Percentiles rank a stretch among this genome's conserved stretches.
These are phyloP conservation scores for Aplysia californica DNA, from an alignment of 1,140 invertebrate species.

Conservation along the genomic window DNA sequence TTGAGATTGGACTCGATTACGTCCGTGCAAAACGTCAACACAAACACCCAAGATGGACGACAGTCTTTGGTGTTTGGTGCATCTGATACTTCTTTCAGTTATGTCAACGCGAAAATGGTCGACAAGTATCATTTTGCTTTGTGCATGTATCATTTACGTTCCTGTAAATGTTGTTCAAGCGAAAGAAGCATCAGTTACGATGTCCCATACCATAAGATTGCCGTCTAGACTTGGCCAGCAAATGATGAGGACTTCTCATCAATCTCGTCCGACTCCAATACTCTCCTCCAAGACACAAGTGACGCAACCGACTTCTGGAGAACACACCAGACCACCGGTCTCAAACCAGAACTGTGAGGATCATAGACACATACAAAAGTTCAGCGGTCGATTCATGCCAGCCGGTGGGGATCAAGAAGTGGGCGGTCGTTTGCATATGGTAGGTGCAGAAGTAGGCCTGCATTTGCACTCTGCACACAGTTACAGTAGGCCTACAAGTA, in stretches of 20 bases:
- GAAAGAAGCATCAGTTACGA: not conserved
- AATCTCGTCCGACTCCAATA: too few species aligned
- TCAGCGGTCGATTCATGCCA: slow-evolving; percentile 22
- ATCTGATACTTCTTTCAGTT: not conserved
- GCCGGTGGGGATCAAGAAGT: slow-evolving; percentile 25
- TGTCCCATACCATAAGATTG: not conserved
- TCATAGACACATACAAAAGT: not conserved
- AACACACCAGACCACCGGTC: not conserved
- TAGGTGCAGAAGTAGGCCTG: too few species aligned
- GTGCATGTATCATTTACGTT: not conserved
- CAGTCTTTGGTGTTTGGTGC: not conserved
- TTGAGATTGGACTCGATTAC: too few species aligned
- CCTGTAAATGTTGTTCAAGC: not conserved
- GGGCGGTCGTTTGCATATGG: slow-evolving; percentile 36
- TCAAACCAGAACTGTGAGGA: not conserved
- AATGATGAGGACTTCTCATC: too few species aligned
- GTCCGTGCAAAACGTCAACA: not conserved
- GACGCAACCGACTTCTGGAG: not conserved
- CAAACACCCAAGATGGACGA: slow-evolving; percentile 5
- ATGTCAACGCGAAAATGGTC: not conserved
- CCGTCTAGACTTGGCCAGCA: not conserved
- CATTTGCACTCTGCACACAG: too few species aligned
- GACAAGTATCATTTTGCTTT: not conserved
- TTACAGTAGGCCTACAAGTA: too few species aligned
- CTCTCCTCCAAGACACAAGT: not conserved